These are phyloP conservation scores for Drosophila sp. DNA, from an alignment of 1,140 invertebrate species.

Conservation along the genomic window DNA sequence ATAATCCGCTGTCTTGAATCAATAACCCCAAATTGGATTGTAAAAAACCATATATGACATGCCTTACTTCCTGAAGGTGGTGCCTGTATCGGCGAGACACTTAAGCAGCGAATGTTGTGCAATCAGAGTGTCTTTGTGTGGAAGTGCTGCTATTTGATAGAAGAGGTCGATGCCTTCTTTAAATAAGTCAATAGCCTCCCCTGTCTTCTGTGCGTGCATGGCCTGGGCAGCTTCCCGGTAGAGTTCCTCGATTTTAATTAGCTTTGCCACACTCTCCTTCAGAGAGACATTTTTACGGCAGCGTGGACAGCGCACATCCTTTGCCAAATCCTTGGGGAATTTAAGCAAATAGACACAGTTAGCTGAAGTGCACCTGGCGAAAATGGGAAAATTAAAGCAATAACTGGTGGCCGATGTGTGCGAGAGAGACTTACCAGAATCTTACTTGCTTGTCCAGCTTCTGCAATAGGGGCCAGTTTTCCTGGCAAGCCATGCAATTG, in stretches of 20 bases:
- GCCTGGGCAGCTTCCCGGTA: slow-evolving; percentile 84
- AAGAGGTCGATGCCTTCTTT: slow-evolving; percentile 84
- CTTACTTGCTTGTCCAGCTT: slow-evolving; percentile 84
- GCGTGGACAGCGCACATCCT: slow-evolving; percentile 84
- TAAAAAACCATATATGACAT: neutral
- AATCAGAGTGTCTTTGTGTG: slow-evolving; percentile 85
- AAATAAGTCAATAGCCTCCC: slow-evolving; percentile 82
- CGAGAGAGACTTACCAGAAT: slow-evolving; percentile 62
- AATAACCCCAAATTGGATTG: neutral
- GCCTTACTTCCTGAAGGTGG: slow-evolving; percentile 66
- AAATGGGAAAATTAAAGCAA: slow-evolving; percentile 4
- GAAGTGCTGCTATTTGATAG: slow-evolving; percentile 84
- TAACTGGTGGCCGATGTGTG: too few relatives aligned
- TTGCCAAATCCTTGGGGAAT: slow-evolving; percentile 76
- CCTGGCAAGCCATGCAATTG: slow-evolving; percentile 88
- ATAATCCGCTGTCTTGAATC: neutral
- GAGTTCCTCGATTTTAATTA: slow-evolving; percentile 84
- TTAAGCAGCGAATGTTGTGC: slow-evolving; percentile 86
- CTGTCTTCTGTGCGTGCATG: slow-evolving; percentile 82
- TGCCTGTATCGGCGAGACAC: slow-evolving; percentile 84
- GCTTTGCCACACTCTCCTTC: slow-evolving; percentile 81
- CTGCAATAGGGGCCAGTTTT: slow-evolving; percentile 90
- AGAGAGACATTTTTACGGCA: slow-evolving; percentile 85
- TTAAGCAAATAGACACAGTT: slow-evolving; percentile 84
- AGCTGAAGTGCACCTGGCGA: slow-evolving; percentile 85